A percentile compares a stretch with the other conserved stretches of the same genome.
These are phyloP conservation scores for Pyxicephalus adspersus DNA, from an alignment of 2,113 vertebrate genomes.

Conservation along the genomic window DNA sequence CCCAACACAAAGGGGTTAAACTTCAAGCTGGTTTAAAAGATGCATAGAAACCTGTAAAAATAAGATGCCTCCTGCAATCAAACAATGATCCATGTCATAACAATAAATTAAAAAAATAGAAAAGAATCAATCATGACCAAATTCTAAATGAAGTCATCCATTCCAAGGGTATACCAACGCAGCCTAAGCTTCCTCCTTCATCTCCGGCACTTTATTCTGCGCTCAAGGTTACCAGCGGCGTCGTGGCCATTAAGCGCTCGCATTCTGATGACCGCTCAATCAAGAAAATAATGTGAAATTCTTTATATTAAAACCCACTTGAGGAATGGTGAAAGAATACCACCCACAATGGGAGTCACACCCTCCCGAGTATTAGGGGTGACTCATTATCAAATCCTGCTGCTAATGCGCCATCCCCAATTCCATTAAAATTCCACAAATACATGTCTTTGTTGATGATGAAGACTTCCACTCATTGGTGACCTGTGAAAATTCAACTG, in stretches of 20 bases:
- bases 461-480: constrained; percentile 19
- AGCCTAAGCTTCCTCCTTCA: constrained; percentile 13
- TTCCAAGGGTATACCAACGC: constrained; percentile 19
- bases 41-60: no score
- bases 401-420: constrained; percentile 24
- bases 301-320: constrained; percentile 37
- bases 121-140: neutral
- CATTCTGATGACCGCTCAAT: constrained; percentile 41
- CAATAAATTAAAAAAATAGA: neutral
- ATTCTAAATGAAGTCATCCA: constrained; percentile 23
- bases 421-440: constrained; percentile 53
- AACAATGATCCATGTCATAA: neutral
- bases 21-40: neutral
- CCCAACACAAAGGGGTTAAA: neutral
- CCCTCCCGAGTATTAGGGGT: constrained; percentile 32
- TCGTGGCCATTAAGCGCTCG: constrained; percentile 19
- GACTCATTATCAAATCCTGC: constrained; percentile 13
- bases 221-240: constrained; percentile 39
- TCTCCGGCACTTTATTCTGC: constrained; percentile 28
- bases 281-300: constrained; percentile 38
- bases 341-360: constrained; percentile 16
- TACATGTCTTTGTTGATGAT: constrained; percentile 25
- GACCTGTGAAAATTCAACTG: constrained; percentile 23
- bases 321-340: constrained; percentile 13
- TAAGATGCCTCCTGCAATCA: neutral